A percentile compares a stretch with the other conserved stretches of the same genome.
Conservation (phyloP, 2,113 vertebrate genomes). For the Notiomystis cincta region DNA sequence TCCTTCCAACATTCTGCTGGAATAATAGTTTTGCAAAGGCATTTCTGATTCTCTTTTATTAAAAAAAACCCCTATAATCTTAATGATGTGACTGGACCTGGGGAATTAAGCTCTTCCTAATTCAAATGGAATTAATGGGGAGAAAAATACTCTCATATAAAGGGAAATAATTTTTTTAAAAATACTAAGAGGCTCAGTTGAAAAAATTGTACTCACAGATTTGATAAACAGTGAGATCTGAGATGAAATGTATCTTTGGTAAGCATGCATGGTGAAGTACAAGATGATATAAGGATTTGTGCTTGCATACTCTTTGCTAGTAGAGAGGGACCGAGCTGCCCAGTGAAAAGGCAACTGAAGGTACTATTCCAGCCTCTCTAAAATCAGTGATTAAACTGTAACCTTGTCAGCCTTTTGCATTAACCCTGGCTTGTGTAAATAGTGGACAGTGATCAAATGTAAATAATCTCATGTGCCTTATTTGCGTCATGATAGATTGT, state of each 20-base stretch:
- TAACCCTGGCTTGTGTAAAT: slow-evolving; percentile 12
- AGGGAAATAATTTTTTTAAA: not conserved
- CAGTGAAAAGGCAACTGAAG: not conserved
- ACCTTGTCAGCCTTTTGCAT: not conserved
- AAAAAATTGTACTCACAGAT: not conserved
- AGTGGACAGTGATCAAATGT: slow-evolving; percentile 35
- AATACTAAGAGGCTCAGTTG: not conserved
- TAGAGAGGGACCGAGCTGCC: slow-evolving; percentile 8
- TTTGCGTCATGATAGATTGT: slow-evolving; percentile 42
- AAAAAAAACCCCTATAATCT: not conserved
- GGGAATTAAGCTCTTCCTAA: not conserved
- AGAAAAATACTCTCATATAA: not conserved
- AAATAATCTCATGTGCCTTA: slow-evolving; percentile 12
- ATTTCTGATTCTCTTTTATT: not conserved
- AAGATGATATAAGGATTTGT: not conserved
- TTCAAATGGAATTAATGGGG: not conserved
- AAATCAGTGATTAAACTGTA: not conserved
- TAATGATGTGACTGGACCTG: not conserved
- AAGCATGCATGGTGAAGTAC: not conserved
- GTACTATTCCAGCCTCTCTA: not conserved
- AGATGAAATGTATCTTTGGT: not conserved
- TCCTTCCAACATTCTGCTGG: not conserved
- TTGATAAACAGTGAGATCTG: not conserved
- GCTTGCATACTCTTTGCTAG: slow-evolving; percentile 13
- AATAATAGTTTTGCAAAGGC: not conserved